Evolutionary conservation across 2,888 invertebrate species (phyloP), one percentile per base, ranked within the genome.

Genomic region (Acronicta leporina): DNA sequence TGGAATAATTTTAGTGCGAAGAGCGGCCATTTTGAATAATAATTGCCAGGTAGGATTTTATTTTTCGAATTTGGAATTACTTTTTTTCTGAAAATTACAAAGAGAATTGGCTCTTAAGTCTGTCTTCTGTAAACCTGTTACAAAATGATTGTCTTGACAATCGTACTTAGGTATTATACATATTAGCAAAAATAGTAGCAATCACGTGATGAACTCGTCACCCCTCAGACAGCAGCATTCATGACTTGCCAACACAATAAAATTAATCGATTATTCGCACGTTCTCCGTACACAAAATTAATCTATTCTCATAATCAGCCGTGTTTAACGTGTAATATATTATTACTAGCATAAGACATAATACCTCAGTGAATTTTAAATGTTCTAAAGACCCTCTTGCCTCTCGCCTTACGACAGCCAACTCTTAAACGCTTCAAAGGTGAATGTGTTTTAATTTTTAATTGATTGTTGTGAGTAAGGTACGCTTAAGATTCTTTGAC

Each of bases 401-500:
- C n/a, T n/a, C n/a, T 47, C 46, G 43, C 61, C 40, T 67, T 68
- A 70, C 74, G 57, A 43, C 49, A 54, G 67, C 56, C 52, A 15
- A 46, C 42, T 64, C 74, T 62, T 65, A 57, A 73, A 52, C 57
- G 42, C 42, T 58, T 53, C 14, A 5, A 25, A 55, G 38, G 60
- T 60, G 52, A 53, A 61, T 70, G 52, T 64, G 57, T 68, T 68
- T 75, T 64, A 68, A 75, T 71, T 68, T 68, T 72, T 74, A 65
- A 72, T 16, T 56, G 44, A 46, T 10, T 43, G 15, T 45, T 47
- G 40, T 46, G n/a, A 9, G 49, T 35, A 45, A 44, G n/a, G 15
- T 38, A 7, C 11, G 41, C 45, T 41, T 33, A 27, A 9, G 30
- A 16, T 38, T 25, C 8, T 14, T n/a, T 35, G 30, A 20, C 16